Evolutionary conservation across 2,888 invertebrate genomes (phyloP), one percentile per base, ranked within the genome.

Genomic region (Nemapogon koenigi): DNA sequence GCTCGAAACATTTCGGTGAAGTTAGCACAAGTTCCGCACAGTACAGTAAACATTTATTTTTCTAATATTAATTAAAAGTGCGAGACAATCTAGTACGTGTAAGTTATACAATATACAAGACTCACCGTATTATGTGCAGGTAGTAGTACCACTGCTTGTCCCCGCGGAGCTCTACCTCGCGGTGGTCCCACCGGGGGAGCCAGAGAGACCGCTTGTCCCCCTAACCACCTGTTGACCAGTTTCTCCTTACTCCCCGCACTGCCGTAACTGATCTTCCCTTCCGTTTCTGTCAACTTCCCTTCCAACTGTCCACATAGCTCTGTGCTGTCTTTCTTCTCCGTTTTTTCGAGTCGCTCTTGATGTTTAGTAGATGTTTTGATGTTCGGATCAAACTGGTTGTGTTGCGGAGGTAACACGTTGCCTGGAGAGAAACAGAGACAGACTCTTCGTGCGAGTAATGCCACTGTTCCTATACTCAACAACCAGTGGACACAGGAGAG

Each of bases 401-500:
- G 80, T 22, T 75, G 51, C 50, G 60, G 72, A 51, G 69, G 68
- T 8, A 7, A 10, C 22, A 10, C 7, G 7, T 6, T 6, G 22
- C 7, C 22, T 33, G 68, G 66, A 13, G 69, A 62, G 62, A 84
- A 80, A 63, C 84, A 84, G 15, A 82, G 72, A 50, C 84, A 84
- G 31, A 83, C 60, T 14, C 79, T 63, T 50, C 73, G 68, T 32
- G 83, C 78, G 16, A 81, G 63, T 54, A 79, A 78, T 62, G 81
- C 83, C 43, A 83, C 75, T 46, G 72, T 69, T 38, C 79, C 50
- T 37, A 81, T 62, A 46, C 82, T 78, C 26, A 81, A 70, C 42
- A 83, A 53, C 53, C 83, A 84, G 59, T 87, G 85, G 13, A 82
- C 66, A 1, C 73, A 58, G 7, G 84, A 82, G 15, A 83, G 75